These are phyloP conservation scores for Entomobrya proxima DNA, from an alignment of 2,888 invertebrate genomes.

Conservation along the genomic window DNA sequence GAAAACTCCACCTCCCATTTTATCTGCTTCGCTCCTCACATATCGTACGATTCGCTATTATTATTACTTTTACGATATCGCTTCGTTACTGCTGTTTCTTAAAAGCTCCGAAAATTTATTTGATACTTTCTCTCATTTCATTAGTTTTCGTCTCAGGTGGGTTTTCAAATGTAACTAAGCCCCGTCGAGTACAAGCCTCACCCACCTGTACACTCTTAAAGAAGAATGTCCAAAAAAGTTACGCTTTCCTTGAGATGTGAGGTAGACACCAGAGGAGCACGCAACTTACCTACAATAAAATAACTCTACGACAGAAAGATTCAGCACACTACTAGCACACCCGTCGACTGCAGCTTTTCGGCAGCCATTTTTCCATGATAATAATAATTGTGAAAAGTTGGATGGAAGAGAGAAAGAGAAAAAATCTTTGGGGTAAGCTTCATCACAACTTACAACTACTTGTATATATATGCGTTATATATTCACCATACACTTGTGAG, in stretches of 20 bases:
- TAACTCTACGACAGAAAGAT: not conserved
- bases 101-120: slow-evolving; percentile 38
- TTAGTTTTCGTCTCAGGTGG: slow-evolving; percentile 61
- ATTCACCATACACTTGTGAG: not conserved
- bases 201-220: slow-evolving; percentile 46
- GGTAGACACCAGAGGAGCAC: not conserved
- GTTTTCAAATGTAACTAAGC: slow-evolving; percentile 43
- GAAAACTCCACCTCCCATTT: not conserved
- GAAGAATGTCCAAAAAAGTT: slow-evolving; percentile 33
- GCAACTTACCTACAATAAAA: not conserved
- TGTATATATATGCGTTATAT: not conserved
- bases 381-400: slow-evolving; percentile 20
- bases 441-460: slow-evolving; percentile 2
- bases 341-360: slow-evolving; percentile 1
- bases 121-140: slow-evolving; percentile 52
- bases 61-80: not conserved
- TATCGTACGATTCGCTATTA: not conserved
- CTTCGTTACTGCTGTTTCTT: not conserved
- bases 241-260: not conserved
- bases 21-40: not conserved
- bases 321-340: not conserved
- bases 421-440: slow-evolving; percentile 12
- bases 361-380: slow-evolving; percentile 1
- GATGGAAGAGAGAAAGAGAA: not conserved
- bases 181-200: slow-evolving; percentile 3